Evolutionary conservation across 2,797 vertebrate species (phyloP), one percentile per base, ranked within the genome.

Genomic region (Periparus ater): DNA sequence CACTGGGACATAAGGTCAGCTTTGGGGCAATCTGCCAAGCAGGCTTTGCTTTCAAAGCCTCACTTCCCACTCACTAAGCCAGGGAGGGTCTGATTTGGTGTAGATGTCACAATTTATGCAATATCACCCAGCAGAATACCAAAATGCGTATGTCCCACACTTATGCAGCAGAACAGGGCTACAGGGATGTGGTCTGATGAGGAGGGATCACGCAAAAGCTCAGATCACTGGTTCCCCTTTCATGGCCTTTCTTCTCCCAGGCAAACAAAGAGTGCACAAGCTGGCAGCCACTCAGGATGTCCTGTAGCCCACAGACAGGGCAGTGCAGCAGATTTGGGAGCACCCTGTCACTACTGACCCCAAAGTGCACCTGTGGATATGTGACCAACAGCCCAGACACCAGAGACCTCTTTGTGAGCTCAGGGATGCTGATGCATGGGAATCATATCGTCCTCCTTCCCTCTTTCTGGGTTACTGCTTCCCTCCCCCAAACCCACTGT

Each of bases 101-200:
- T 76, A 78, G 55, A 92, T 95, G 61, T 87, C 57, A 54, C 65
- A 45, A 36, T 82, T 95, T 73, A 76, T 87, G 94, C 83, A 91
- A 84, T 78, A 90, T 94, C 58, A 80, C n/a, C 25, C 61, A 84
- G 62, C 10, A 85, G 70, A 91, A 91, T 60, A 70, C 63, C 55
- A 38, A 89, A 93, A 73, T 42, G 36, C 74, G n/a, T 1, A 0
- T 51, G 74, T 82, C 60, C 42, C 71, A 54, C 63, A 11, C 81
- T 94, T 88, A 91, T 65, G 67, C 86, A 74, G 92, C 83, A 91
- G 55, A 79, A 34, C 3, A 1, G n/a, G 34, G 15, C 61, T 67
- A 8, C 63, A 58, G 81, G 67, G 60, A 82, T 74, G 84, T 91
- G 85, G 50, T 89, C 63, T 68, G 38, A 60, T 76, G 48, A 85